Evolutionary conservation across 1,140 invertebrate species (phyloP).

Genomic region (Trinorchestia longiramus): DNA sequence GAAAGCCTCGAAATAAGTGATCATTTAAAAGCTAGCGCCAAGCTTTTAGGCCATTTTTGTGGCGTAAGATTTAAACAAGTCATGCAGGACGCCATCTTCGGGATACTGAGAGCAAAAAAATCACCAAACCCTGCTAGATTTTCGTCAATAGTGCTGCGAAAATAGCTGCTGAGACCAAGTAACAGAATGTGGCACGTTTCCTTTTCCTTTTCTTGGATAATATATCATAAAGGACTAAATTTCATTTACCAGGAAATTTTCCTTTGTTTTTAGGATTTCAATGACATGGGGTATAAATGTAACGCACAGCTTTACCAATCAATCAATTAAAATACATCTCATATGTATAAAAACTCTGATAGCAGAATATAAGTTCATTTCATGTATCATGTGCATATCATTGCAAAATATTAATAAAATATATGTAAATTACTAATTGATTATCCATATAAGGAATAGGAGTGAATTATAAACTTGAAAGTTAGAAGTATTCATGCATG

Average conservation of each 20-base stretch:
- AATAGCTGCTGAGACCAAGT: not conserved
- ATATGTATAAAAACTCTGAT: not conserved
- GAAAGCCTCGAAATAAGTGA: constrained; percentile 55
- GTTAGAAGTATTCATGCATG: not conserved
- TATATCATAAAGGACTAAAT: not conserved
- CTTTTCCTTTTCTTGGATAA: not conserved
- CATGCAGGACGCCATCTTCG: constrained; percentile 19
- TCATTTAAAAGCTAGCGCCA: constrained; percentile 48
- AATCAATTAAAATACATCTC: not conserved
- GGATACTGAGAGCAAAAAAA: not conserved
- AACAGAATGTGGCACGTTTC: not conserved
- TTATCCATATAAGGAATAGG: not conserved
- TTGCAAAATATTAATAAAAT: too few relatives aligned
- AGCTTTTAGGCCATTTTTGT: constrained; percentile 44
- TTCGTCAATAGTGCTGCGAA: constrained; percentile 18
- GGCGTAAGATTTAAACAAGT: constrained; percentile 51
- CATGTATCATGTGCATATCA: too few relatives aligned
- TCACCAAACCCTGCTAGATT: constrained; percentile 20
- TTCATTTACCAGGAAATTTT: not conserved
- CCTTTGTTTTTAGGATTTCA: not conserved
- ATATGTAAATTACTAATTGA: not conserved
- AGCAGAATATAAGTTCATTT: not conserved
- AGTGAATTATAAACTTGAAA: not conserved
- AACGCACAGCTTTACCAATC: not conserved
- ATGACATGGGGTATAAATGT: not conserved